Percentiles rank a stretch among this genome's conserved stretches.
Conservation (phyloP, 1,140 invertebrate genomes). For the Pseudobourletiella spinata region DNA sequence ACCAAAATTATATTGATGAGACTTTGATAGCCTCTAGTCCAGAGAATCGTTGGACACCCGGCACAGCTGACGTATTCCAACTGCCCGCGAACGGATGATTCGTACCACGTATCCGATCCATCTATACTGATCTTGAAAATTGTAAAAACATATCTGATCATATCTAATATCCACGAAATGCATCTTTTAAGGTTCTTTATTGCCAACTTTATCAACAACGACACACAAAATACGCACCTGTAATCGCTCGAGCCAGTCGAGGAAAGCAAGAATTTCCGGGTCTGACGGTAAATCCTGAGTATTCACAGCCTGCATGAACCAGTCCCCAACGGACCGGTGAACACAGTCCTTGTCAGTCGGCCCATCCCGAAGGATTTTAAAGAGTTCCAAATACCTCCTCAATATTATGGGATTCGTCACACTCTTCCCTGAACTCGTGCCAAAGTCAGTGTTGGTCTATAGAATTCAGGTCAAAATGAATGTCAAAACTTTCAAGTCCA, state of each 20-base stretch:
- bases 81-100: conserved; percentile 34
- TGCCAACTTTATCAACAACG: too few species aligned
- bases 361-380: not conserved
- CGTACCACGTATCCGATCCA: conserved; percentile 37
- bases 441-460: not conserved
- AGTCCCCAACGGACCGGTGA: not conserved
- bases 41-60: conserved; percentile 35
- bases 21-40: conserved; percentile 29
- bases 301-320: not conserved
- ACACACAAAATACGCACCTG: too few species aligned
- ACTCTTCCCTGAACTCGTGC: not conserved
- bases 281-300: not conserved
- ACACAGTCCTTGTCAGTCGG: not conserved
- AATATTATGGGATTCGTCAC: not conserved
- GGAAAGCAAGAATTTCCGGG: conserved; percentile 3
- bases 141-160: too few species aligned
- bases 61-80: conserved; percentile 35
- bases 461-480: not conserved
- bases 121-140: conserved; percentile 35
- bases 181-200: too few species aligned
- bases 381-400: not conserved
- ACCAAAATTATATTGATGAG: conserved; percentile 28
- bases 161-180: too few species aligned
- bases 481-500: not conserved
- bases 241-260: conserved; percentile 38